These are phyloP conservation scores for Nymphalis urticae DNA, from an alignment of 2,888 invertebrate genomes.

Conservation along the genomic window DNA sequence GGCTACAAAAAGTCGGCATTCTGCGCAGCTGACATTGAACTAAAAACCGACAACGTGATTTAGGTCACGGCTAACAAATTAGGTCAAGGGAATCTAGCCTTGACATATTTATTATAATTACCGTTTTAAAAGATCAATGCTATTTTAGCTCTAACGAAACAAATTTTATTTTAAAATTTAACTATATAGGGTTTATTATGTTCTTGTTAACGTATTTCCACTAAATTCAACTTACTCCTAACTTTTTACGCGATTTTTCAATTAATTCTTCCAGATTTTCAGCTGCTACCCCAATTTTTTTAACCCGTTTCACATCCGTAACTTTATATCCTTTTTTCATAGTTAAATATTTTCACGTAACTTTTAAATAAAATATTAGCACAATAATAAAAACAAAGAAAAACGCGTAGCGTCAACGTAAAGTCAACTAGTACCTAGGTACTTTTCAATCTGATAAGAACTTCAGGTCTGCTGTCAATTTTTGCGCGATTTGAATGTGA, in stretches of 20 bases:
- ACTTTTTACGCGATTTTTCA: slow-evolving; percentile 85
- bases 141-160: slow-evolving; percentile 4
- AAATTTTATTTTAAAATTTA: not conserved
- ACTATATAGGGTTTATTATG: not conserved
- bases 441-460: slow-evolving; percentile 12
- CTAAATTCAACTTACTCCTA: slow-evolving; percentile 75
- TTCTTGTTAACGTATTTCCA: not conserved
- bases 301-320: slow-evolving; percentile 84
- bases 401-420: slow-evolving; percentile 16
- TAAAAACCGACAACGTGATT: slow-evolving; percentile 52
- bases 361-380: slow-evolving; percentile 6
- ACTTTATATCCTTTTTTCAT: slow-evolving; percentile 87
- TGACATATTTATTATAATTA: slow-evolving; percentile 49
- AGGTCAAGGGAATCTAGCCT: slow-evolving; percentile 50
- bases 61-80: slow-evolving; percentile 60
- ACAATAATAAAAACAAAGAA: slow-evolving; percentile 33
- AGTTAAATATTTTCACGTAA: slow-evolving; percentile 29
- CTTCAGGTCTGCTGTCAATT: slow-evolving; percentile 26
- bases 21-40: slow-evolving; percentile 75
- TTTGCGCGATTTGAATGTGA: slow-evolving; percentile 24
- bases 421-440: slow-evolving; percentile 4
- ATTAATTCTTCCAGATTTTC: slow-evolving; percentile 84
- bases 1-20: slow-evolving; percentile 80
- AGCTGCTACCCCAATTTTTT: slow-evolving; percentile 87
- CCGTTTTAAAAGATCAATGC: not conserved